These are phyloP conservation scores for Dryocosmus kuriphilus DNA, from an alignment of 2,888 invertebrate species.

Conservation along the genomic window DNA sequence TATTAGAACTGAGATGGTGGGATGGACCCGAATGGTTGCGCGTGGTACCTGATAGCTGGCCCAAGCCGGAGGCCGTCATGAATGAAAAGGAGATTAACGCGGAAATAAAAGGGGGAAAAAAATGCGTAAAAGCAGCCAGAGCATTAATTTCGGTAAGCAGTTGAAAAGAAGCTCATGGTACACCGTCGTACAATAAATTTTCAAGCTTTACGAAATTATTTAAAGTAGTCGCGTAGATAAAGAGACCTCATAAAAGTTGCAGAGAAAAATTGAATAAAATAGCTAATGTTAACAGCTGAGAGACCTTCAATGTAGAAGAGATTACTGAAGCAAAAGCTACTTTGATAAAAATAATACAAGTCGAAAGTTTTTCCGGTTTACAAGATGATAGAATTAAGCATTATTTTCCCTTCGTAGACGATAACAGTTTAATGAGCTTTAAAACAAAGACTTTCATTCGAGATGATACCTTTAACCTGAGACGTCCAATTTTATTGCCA, in stretches of 20 bases:
- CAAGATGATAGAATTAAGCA: too few species aligned
- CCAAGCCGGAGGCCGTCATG: constrained; percentile 28
- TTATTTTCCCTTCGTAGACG: too few species aligned
- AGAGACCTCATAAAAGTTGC: constrained; percentile 45
- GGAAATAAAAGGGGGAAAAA: constrained; percentile 47
- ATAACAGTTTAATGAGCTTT: too few species aligned
- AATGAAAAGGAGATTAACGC: constrained; percentile 48
- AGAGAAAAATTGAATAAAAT: background rate
- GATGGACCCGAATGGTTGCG: constrained; percentile 65
- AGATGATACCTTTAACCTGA: too few species aligned
- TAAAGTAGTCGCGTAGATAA: constrained; percentile 38
- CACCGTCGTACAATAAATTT: constrained; percentile 39
- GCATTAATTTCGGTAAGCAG: too few species aligned
- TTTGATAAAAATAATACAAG: too few species aligned
- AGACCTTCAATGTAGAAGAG: too few species aligned
- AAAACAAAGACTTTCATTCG: too few species aligned
- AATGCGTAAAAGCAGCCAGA: background rate
- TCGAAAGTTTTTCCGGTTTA: too few species aligned
- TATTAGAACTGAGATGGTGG: too few species aligned
- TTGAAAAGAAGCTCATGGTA: background rate
- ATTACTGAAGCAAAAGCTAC: too few species aligned
- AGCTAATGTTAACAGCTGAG: too few species aligned
- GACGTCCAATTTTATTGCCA: constrained; percentile 56
- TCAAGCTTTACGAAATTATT: constrained; percentile 38
- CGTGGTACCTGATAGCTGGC: constrained; percentile 55